A percentile compares a stretch with the other conserved stretches of the same genome.
Evolutionary conservation across 2,888 invertebrate genomes (phyloP).

Genomic region (Diarsia rubi): DNA sequence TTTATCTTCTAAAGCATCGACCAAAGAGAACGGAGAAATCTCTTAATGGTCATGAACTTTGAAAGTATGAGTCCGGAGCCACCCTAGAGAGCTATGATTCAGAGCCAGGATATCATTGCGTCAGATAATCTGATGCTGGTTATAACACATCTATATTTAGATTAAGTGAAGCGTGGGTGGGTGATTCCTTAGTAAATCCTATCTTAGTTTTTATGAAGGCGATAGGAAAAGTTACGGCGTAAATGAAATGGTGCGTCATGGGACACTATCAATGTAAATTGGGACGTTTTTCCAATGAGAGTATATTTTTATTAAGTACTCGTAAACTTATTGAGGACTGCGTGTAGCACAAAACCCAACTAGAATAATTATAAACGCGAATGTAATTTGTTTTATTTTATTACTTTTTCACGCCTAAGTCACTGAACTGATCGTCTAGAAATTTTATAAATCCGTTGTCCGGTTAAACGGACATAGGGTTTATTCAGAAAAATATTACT

Average conservation of each 20-base stretch:
- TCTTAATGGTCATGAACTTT: conserved; percentile 83
- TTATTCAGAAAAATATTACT: no score
- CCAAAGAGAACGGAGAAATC: conserved; percentile 76
- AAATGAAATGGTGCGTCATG: conserved; percentile 44
- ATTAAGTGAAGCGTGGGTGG: conserved; percentile 68
- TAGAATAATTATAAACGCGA: no score
- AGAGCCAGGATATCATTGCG: conserved; percentile 83
- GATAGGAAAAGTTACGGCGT: conserved; percentile 45
- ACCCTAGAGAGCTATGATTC: conserved; percentile 85
- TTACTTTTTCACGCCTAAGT: no score
- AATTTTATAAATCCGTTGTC: no score
- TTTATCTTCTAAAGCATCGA: conserved; percentile 76
- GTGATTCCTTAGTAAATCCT: conserved; percentile 22
- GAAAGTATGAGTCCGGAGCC: conserved; percentile 80
- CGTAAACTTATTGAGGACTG: neutral
- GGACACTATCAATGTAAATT: conserved; percentile 33
- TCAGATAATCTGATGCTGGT: conserved; percentile 81
- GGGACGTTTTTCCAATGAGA: neutral
- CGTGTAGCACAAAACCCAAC: neutral
- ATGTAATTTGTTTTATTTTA: no score
- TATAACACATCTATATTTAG: conserved; percentile 77
- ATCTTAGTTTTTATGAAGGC: conserved; percentile 49
- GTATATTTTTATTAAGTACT: neutral
- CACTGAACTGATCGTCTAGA: no score
- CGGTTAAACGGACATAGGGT: no score